Base-by-base conservation (phyloP, 2,888 invertebrate species). In the Thymelicus acteon region DNA sequence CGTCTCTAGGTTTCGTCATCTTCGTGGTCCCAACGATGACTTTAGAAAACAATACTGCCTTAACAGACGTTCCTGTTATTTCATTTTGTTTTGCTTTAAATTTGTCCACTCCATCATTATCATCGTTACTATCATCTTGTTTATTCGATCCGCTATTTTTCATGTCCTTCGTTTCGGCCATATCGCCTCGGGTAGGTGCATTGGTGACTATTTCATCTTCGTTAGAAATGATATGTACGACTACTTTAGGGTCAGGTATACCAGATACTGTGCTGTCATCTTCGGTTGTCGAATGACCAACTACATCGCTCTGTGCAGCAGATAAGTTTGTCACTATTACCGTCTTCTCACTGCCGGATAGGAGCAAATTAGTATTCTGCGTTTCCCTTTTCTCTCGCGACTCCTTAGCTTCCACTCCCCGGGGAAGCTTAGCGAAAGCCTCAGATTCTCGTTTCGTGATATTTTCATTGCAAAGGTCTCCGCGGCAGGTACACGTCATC, bases 401-500 rank as follows among this genome's bases (percentile, higher is more conserved):
- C 15, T 73, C 66, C n/a, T 76, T 72, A 48, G 71, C 60, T 71
- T 71, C 71, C 7, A 64, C 58, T 6, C 10, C 37, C n/a, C 65
- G 64, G 15, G 19, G 60, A 37, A 92, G 81, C 6, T 79, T 76
- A 4, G 81, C 79, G 74, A 93, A 93, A 0, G 93, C 91, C 48
- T 86, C 83, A 7, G 72, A 79, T 76, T 92, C 92, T 19, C 91
- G 82, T 40, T 88, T 84, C 0, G 87, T 85, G 74, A 86, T 88
- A n/a, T 78, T 81, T 44, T 91, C 92, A 75, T 93, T 93, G 79
- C 93, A 93, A 24, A 92, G 85, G 62, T 92, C 88, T 2, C 91
- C 92, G 3, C 83, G 86, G 74, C 93, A 93, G 0, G 93, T 90
- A 72, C 93, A 93, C 0, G 87, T 89, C 86, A 92, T 90, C 52